phyloP scores from a whole-genome alignment of 2,113 vertebrate species.

The Anolis carolinensis region DNA sequence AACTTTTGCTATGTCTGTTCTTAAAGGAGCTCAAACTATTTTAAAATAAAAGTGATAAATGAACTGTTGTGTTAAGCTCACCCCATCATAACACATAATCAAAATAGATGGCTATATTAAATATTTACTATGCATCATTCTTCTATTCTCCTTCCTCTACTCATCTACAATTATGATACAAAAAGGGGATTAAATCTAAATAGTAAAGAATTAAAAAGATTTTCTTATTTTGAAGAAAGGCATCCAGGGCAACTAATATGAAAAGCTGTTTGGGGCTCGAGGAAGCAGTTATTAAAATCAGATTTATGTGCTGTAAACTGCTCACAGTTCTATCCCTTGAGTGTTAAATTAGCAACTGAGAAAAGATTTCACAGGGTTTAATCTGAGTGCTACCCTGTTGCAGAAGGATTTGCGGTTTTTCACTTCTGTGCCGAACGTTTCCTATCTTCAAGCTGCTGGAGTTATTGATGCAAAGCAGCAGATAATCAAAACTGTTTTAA shows the following conservation, averaged over 20 bases:
- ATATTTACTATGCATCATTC: neutral
- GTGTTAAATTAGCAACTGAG: slow-evolving; percentile 59
- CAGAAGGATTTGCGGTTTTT: slow-evolving; percentile 45
- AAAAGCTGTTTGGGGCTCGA: slow-evolving; percentile 42
- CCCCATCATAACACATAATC: neutral
- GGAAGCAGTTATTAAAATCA: slow-evolving; percentile 58
- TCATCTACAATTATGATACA: slow-evolving; percentile 24
- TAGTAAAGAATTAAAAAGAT: slow-evolving; percentile 26
- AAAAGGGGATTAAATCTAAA: slow-evolving; percentile 31
- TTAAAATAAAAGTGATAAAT: neutral
- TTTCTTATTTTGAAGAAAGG: slow-evolving; percentile 44
- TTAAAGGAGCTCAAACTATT: neutral
- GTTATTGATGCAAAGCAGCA: slow-evolving; percentile 52
- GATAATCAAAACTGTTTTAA: slow-evolving; percentile 49
- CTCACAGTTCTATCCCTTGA: slow-evolving; percentile 46
- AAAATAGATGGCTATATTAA: neutral
- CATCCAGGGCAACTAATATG: slow-evolving; percentile 19
- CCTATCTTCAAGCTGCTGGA: slow-evolving; percentile 56
- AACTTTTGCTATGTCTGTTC: too few species aligned
- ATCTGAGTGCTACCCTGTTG: slow-evolving; percentile 26
- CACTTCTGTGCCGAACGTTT: slow-evolving; percentile 58
- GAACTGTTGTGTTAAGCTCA: neutral
- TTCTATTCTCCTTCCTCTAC: slow-evolving; percentile 14
- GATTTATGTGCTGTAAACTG: slow-evolving; percentile 51
- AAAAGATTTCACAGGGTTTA: slow-evolving; percentile 69